Evolutionary conservation across 2,113 vertebrate genomes (phyloP), one percentile per base, ranked within the genome.

Genomic region (Varanus salvator): DNA sequence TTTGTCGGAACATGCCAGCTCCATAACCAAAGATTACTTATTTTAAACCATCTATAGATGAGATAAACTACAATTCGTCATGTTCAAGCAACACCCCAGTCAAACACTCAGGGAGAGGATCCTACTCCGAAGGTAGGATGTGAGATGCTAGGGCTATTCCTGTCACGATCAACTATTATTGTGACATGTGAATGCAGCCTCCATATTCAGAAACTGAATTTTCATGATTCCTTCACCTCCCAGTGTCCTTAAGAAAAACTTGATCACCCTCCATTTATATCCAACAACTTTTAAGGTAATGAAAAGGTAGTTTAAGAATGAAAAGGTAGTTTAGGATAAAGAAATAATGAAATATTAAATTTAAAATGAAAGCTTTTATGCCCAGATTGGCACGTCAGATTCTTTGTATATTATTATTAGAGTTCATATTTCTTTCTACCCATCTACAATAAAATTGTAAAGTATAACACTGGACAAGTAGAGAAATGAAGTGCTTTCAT

Each of bases 361-460:
- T 38, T 54, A 75, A 75, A 87, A 50, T 71, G 44, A 89, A 87
- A 29, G 57, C 23, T 71, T 89, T 90, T 85, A 71, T 90, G 92
- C 44, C 19, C 17, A 6, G 5, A 80, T 71, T 21, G 57, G 60
- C 6, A 15, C 76, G 54, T 44, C 84, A 85, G 90, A n/a, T 72
- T 93, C 82, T 60, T 69, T 11, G 7, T 76, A n/a, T 5, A 7
- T n/a, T 76, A 9, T 76, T 0, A 76, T 91, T 88, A 80, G 23
- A 85, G 15, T 50, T 71, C 6, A 0, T 11, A 34, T 74, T 64
- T 92, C n/a, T n/a, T 82, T 74, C 75, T 57, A 5, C 0, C 1
- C 27, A 85, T 50, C 44, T 19, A 38, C 25, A 60, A 38, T 86
- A 93, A 72, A 88, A 78, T 14, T 54, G 29, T 48, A 82, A 82